Percentiles rank a stretch among this genome's conserved stretches.
phyloP scores from a whole-genome alignment of 2,888 invertebrate genomes.

The Meiosimyza decipiens region DNA sequence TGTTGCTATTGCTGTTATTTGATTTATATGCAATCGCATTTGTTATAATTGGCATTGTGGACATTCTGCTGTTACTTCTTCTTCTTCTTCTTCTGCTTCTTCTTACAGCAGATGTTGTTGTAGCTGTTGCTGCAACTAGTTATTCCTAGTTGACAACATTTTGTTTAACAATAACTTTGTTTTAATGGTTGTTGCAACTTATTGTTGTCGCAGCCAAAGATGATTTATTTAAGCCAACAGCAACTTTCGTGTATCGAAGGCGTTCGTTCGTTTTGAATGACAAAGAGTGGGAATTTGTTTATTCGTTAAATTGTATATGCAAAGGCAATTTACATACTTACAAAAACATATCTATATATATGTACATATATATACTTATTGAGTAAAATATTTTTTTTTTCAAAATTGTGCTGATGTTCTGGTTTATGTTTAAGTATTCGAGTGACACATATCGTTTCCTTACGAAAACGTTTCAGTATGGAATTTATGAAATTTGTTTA shows the following conservation, averaged over 20 bases:
- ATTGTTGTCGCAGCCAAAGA: conserved; percentile 13
- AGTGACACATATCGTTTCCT: too few species aligned
- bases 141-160: conserved; percentile 28
- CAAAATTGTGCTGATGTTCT: too few species aligned
- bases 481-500: too few species aligned
- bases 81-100: conserved; percentile 26
- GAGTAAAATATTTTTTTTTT: too few species aligned
- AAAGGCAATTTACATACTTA: too few species aligned
- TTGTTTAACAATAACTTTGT: conserved; percentile 26
- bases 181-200: conserved; percentile 11
- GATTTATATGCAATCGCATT: conserved; percentile 35
- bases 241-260: conserved; percentile 1
- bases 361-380: too few species aligned
- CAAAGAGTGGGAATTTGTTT: too few species aligned
- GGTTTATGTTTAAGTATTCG: too few species aligned
- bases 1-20: conserved; percentile 13
- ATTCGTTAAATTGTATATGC: too few species aligned
- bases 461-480: too few species aligned
- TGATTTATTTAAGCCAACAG: conserved; percentile 26
- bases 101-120: conserved; percentile 13
- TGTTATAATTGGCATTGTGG: conserved; percentile 38
- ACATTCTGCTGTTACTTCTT: conserved; percentile 10
- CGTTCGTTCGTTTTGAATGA: neutral
- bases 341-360: too few species aligned
- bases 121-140: conserved; percentile 20